These are phyloP conservation scores for Trichomalopsis sarcophagae DNA, from an alignment of 1,140 invertebrate genomes.

Conservation along the genomic window DNA sequence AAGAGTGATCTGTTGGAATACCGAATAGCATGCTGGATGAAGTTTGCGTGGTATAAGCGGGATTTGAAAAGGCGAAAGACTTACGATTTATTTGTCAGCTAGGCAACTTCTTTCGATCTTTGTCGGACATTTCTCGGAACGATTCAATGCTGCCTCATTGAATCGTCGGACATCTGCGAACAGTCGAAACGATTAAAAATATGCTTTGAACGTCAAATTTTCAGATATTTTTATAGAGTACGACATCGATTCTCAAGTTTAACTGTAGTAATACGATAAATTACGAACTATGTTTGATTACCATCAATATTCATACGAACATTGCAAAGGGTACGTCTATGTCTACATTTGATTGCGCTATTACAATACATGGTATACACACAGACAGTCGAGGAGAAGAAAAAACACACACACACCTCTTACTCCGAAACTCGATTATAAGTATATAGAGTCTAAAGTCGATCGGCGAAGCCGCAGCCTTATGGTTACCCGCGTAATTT, in stretches of 20 bases:
- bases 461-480: background rate
- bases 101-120: constrained; percentile 53
- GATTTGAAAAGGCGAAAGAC: background rate
- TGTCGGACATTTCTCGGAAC: constrained; percentile 54
- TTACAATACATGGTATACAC: background rate
- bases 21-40: background rate
- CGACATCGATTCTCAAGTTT: too few relatives aligned
- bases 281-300: too few relatives aligned
- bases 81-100: constrained; percentile 62
- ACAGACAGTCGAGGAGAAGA: background rate
- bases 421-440: background rate
- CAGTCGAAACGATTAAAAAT: background rate
- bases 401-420: background rate
- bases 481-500: background rate
- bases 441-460: too few relatives aligned
- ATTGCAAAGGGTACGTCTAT: too few relatives aligned
- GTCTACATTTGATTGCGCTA: background rate
- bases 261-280: too few relatives aligned
- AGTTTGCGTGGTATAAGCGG: background rate
- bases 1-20: too few relatives aligned
- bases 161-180: constrained; percentile 52
- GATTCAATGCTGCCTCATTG: constrained; percentile 44
- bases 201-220: too few relatives aligned
- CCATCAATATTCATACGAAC: too few relatives aligned
- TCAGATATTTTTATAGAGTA: too few relatives aligned